Conservation (phyloP, 2,113 vertebrate species). For the Agelaius phoeniceus region DNA sequence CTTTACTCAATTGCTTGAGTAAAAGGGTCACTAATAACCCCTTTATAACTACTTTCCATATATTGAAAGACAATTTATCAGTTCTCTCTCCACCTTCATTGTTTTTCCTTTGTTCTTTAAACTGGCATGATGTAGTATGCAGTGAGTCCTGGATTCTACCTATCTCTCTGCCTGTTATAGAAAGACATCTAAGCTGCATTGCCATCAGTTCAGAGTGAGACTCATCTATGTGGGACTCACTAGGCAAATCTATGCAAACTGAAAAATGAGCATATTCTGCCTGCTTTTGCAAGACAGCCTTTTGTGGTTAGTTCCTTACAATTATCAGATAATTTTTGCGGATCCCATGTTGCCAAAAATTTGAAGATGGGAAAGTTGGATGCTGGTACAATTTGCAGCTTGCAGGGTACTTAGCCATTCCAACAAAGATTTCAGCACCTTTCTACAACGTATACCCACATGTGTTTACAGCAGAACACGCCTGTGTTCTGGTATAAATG, state of each 20-base stretch:
- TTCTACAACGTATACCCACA: background rate
- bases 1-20: background rate
- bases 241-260: conserved; percentile 4
- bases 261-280: conserved; percentile 27
- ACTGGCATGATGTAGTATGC: background rate
- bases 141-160: background rate
- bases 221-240: background rate
- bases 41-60: background rate
- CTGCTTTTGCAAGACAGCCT: conserved; percentile 6
- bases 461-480: background rate
- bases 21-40: background rate
- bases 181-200: background rate
- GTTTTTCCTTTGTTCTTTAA: background rate
- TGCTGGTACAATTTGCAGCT: conserved; percentile 3
- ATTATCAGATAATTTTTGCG: conserved; percentile 20
- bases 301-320: conserved; percentile 34
- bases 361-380: conserved; percentile 2
- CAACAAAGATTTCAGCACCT: background rate
- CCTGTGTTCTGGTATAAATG: background rate
- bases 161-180: background rate
- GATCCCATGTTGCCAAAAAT: conserved; percentile 1
- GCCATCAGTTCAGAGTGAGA: background rate
- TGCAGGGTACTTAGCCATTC: background rate
- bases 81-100: background rate
- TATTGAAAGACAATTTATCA: background rate